These are phyloP conservation scores for Danionella cerebrum DNA, from an alignment of 2,113 vertebrate species.

Conservation along the genomic window DNA sequence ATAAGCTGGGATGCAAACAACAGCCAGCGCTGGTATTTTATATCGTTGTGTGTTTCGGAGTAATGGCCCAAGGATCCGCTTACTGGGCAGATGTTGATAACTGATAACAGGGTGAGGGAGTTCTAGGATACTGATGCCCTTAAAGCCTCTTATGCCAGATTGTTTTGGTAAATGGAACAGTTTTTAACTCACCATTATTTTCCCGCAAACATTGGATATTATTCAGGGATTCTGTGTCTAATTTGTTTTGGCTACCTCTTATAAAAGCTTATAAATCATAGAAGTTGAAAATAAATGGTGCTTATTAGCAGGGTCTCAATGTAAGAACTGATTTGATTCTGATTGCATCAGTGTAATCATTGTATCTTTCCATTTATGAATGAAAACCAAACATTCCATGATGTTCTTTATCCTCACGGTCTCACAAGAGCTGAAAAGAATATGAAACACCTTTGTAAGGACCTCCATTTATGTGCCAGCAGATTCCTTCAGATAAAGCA, in stretches of 20 bases:
- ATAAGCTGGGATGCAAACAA: not conserved
- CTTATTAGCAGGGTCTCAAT: too few relatives aligned
- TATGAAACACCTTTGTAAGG: not conserved
- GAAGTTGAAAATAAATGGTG: too few relatives aligned
- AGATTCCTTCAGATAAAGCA: constrained; percentile 19
- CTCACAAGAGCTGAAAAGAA: not conserved
- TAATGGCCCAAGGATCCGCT: constrained; percentile 1
- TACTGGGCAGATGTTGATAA: not conserved
- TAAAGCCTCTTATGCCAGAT: not conserved
- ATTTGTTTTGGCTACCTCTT: too few relatives aligned
- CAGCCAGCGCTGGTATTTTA: not conserved
- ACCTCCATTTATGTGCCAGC: constrained; percentile 27
- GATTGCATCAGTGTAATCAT: too few relatives aligned
- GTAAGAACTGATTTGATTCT: too few relatives aligned
- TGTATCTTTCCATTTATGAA: too few relatives aligned
- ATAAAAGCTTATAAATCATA: too few relatives aligned
- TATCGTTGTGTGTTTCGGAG: not conserved
- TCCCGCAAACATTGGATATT: not conserved
- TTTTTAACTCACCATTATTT: not conserved
- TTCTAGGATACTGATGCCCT: not conserved
- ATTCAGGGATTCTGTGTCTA: too few relatives aligned
- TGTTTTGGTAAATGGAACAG: not conserved
- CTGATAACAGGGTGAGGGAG: not conserved
- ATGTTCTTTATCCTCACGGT: not conserved
- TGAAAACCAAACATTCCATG: too few relatives aligned